These are phyloP conservation scores for Pollenia griseotomentosa DNA, from an alignment of 2,888 invertebrate genomes.

Conservation along the genomic window DNA sequence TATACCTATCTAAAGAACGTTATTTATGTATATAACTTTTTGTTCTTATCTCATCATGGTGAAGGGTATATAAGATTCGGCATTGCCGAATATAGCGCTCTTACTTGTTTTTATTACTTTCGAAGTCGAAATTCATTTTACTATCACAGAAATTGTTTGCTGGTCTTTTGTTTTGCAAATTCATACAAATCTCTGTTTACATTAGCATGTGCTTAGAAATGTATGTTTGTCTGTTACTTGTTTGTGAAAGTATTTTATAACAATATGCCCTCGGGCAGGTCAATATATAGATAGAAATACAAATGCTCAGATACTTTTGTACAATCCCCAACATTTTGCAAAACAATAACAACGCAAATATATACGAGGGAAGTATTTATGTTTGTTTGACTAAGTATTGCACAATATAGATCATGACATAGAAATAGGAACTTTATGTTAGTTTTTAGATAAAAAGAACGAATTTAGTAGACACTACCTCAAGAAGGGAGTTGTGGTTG, in stretches of 20 bases:
- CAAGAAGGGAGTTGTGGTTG: background rate
- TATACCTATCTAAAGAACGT: no score
- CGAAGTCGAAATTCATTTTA: no score
- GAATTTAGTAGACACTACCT: constrained; percentile 9
- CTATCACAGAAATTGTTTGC: constrained; percentile 3
- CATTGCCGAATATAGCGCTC: no score
- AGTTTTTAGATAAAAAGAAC: constrained; percentile 1
- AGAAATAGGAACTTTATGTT: constrained; percentile 20
- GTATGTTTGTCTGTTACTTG: constrained; percentile 24
- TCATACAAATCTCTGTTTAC: constrained; percentile 1
- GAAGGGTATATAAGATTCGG: no score
- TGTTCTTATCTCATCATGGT: no score
- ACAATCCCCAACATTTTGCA: constrained; percentile 13
- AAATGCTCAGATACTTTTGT: constrained; percentile 49
- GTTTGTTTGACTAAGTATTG: constrained; percentile 12
- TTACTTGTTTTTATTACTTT: no score
- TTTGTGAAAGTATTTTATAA: constrained; percentile 64
- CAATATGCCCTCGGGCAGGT: constrained; percentile 65
- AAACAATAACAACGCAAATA: constrained; percentile 46
- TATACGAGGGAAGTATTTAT: background rate
- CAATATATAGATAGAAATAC: constrained; percentile 50
- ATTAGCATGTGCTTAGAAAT: background rate
- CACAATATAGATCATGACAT: constrained; percentile 46
- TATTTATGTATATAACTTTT: no score
- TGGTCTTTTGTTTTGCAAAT: constrained; percentile 6